These are phyloP conservation scores for Nemopilema nomurai DNA, from an alignment of 30 jellyfish, hydroid and myxozoan genomes.

Conservation along the genomic window DNA sequence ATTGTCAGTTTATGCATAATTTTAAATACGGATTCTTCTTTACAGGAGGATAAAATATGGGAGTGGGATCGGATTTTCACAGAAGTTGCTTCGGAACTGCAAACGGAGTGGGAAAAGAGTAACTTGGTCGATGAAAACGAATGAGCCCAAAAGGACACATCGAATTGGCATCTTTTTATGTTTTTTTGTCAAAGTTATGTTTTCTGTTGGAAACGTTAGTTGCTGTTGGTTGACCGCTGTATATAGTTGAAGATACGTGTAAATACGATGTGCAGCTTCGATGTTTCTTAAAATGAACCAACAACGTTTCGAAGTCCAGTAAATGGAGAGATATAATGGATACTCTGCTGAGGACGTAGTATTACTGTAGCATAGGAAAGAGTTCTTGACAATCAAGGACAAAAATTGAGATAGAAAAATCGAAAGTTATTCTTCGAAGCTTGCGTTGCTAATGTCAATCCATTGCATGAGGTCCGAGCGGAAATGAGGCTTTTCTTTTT, in stretches of 20 bases:
- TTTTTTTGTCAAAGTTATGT: background rate
- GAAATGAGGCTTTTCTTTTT: too few species aligned
- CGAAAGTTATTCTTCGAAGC: too few species aligned
- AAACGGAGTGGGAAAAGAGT: constrained; percentile 79
- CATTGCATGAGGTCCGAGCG: too few species aligned
- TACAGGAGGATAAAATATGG: constrained; percentile 94
- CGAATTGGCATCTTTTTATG: background rate
- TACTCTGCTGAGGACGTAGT: too few species aligned
- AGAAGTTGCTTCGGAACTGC: constrained; percentile 93
- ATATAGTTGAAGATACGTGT: background rate
- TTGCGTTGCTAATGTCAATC: too few species aligned
- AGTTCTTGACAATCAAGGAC: too few species aligned
- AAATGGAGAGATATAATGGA: too few species aligned
- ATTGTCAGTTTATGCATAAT: background rate
- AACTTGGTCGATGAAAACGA: constrained; percentile 46
- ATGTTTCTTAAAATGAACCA: too few species aligned
- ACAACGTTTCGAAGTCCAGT: too few species aligned
- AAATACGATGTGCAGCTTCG: too few species aligned
- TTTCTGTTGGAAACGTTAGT: background rate
- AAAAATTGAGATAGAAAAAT: too few species aligned
- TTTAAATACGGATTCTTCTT: background rate
- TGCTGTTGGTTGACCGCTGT: background rate
- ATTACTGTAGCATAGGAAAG: too few species aligned
- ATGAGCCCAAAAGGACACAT: background rate
- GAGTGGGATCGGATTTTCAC: constrained; percentile 97